These are phyloP conservation scores for Drymodes brunneopygia DNA, from an alignment of 2,113 vertebrate species.

Conservation along the genomic window DNA sequence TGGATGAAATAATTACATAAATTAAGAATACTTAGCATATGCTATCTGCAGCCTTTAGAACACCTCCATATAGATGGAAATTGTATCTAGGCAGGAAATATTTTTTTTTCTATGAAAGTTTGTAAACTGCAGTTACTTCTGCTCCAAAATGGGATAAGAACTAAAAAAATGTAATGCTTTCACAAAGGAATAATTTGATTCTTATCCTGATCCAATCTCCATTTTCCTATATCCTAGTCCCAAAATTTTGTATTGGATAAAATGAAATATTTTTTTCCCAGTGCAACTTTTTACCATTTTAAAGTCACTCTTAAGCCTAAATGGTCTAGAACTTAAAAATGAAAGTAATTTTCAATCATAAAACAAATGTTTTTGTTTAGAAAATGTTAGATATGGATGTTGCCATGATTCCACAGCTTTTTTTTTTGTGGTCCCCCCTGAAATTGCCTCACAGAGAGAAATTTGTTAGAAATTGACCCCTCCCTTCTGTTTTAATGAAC, in stretches of 20 bases:
- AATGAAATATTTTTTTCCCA: neutral
- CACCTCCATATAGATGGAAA: neutral
- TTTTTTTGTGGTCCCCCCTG: neutral
- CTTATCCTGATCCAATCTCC: neutral
- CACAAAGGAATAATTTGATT: neutral
- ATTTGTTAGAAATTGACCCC: neutral
- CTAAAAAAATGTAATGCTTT: neutral
- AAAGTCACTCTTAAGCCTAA: neutral
- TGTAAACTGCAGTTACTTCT: neutral
- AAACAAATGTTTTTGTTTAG: slow-evolving; percentile 27
- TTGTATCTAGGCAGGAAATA: neutral
- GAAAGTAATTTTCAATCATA: slow-evolving; percentile 10
- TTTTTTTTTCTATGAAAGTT: neutral
- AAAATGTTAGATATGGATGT: neutral
- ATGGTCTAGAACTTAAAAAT: slow-evolving; percentile 11
- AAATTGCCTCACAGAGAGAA: neutral
- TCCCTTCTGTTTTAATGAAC: neutral
- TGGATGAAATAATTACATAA: neutral
- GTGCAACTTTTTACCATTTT: neutral
- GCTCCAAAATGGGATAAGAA: neutral
- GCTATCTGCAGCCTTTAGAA: neutral
- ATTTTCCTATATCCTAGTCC: neutral
- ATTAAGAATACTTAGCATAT: neutral
- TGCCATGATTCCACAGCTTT: neutral
- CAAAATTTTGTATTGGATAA: neutral